Evolutionary conservation across 2,797 vertebrate species (phyloP).

Genomic region (Sus cebifrons): DNA sequence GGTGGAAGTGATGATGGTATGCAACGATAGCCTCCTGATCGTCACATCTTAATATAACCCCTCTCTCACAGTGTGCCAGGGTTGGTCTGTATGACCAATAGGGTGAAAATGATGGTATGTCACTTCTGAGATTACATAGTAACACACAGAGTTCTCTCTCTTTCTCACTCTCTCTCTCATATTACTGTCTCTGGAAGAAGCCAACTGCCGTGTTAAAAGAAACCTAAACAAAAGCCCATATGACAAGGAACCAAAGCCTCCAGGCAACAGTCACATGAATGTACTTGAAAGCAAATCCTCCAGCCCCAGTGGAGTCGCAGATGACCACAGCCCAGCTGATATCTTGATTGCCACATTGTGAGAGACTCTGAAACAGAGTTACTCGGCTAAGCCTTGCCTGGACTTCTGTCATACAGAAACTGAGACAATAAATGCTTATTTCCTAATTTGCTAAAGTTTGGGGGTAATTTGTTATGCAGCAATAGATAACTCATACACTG

Average conservation of each 20-base stretch:
- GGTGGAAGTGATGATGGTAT: not conserved
- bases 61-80: not conserved
- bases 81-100: conserved; percentile 23
- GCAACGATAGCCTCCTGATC: not conserved
- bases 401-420: conserved; percentile 8
- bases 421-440: not conserved
- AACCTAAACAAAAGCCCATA: not conserved
- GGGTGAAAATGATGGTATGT: not conserved
- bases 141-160: not conserved
- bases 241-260: conserved; percentile 12
- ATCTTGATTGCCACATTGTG: not conserved
- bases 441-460: not conserved
- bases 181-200: not conserved
- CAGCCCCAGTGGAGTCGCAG: not conserved
- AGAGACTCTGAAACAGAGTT: conserved; percentile 9
- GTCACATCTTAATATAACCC: not conserved
- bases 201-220: conserved; percentile 6
- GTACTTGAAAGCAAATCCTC: not conserved
- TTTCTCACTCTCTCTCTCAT: not conserved
- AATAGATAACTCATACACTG: not conserved
- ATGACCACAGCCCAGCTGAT: not conserved
- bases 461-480: not conserved
- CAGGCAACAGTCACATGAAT: not conserved
- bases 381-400: not conserved
- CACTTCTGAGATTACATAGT: conserved; percentile 9